These are phyloP conservation scores for Sinhomidia bicolor DNA, from an alignment of 2,888 invertebrate genomes.

Conservation along the genomic window DNA sequence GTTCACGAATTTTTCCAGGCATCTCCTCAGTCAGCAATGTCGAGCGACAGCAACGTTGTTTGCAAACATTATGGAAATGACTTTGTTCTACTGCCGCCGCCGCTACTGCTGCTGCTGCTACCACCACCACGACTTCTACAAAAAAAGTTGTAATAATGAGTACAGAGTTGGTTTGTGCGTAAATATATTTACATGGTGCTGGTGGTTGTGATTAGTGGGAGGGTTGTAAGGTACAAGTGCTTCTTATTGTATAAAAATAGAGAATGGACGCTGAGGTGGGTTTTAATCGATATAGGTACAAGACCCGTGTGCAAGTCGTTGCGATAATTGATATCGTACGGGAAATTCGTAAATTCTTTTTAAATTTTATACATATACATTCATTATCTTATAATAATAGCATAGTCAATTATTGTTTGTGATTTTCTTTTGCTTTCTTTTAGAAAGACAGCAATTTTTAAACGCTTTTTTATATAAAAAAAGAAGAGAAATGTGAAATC, in stretches of 20 bases:
- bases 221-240: slow-evolving; percentile 75
- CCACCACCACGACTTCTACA: no score
- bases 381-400: slow-evolving; percentile 17
- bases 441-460: background rate
- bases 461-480: background rate
- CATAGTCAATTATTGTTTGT: background rate
- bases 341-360: slow-evolving; percentile 70
- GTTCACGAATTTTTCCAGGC: background rate
- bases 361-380: slow-evolving; percentile 26
- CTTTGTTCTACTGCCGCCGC: no score
- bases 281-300: slow-evolving; percentile 79
- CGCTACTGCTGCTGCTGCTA: no score
- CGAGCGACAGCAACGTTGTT: background rate
- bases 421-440: background rate
- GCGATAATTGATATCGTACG: slow-evolving; percentile 78
- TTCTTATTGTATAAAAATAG: slow-evolving; percentile 74
- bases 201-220: slow-evolving; percentile 66
- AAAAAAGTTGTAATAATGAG: slow-evolving; percentile 11
- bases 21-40: slow-evolving; percentile 22
- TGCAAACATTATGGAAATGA: slow-evolving; percentile 17
- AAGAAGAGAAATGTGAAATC: no score
- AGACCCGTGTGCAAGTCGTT: slow-evolving; percentile 78
- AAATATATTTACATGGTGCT: slow-evolving; percentile 68
- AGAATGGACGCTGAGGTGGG: slow-evolving; percentile 77
- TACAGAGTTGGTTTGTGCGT: slow-evolving; percentile 52